Evolutionary conservation across 2,113 vertebrate species (phyloP), one percentile per base, ranked within the genome.

Genomic region (Cavia aperea): DNA sequence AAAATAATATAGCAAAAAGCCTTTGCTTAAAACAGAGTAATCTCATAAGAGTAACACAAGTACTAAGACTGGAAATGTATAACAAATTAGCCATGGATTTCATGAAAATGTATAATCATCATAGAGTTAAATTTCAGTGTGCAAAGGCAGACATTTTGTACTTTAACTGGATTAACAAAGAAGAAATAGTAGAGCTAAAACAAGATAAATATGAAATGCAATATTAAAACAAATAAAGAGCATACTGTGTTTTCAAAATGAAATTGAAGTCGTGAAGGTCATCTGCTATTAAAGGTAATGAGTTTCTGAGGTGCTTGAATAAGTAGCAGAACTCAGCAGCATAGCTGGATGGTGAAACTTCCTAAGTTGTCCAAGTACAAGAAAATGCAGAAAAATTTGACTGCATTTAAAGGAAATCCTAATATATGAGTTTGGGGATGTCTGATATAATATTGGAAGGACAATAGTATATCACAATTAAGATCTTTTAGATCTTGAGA

Each of bases 81-180:
- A 7, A 90, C 88, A 95, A 93, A 84, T 73, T 92, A 43, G 81
- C 2, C 4, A 79, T 62, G 26, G 15, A 81, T 89, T 95, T 86
- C 82, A 82, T 26, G 77, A 56, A 92, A 65, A 33, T 14, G 89
- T 63, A 89, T 86, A 83, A 2, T 33, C 31, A 93, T 92, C 29
- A 73, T 63, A 91, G 2, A 83, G 56, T 49, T 73, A 88, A 95
- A 92, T 89, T 94, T 33, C 7, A 92, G 23, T 24, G 8, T 93
- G 1, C 39, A 94, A 95, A 89, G 83, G 4, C 0, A 87, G 51
- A 68, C 60, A 88, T 56, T 89, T 65, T 92, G 13, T 91, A 87
- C 89, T 86, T 49, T 46, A 78, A 93, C 78, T 79, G 10, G 7
- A 72, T 90, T 94, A 95, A 85, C 11, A 93, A 60, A 70, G 19